Base-by-base conservation (phyloP, 1,140 invertebrate species). In the Papilio aristodemus region DNA sequence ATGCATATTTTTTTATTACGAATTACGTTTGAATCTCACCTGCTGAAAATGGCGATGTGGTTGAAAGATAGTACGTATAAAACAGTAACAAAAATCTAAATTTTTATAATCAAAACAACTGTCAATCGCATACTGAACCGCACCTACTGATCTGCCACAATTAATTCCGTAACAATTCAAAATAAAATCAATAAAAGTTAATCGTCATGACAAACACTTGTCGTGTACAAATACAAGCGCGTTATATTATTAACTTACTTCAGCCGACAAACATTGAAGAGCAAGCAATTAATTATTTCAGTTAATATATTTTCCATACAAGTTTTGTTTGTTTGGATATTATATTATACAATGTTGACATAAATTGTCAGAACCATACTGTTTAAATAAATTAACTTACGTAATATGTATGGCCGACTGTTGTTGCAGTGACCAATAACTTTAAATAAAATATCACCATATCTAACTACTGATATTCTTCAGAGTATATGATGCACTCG, bases 221-320 rank as follows among this genome's bases (percentile, higher is more conserved):
- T 9, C 10, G 19, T 17, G 11, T 0, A 14, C 41, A 43, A 43
- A 43, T 19, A 54, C 46, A 54, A 22, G 3, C 8, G 46, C 10
- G 46, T 54, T 54, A 25, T 19, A 22, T 54, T 54, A 54, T 22
- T 54, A 54, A 54, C 41, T 43, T 43, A 43, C 46, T 54, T 54
- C 46, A 54, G 19, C 46, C 9, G 4, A 54, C 46, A 54, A 54
- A 54, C 19, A 54, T 54, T 22, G 11, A 54, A 54, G 46, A 5
- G 46, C 46, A 54, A 54, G 22, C 19, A 54, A 32, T 32, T 32
- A 32, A 32, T 3, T 32, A 32, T 32, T 32, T 32, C 2, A 54
- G 46, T 54, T 25, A 11, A 54, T 22, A 54, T 22, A 22, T 22
- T 54, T 54, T 54, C 10, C 46, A 46, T 46, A 25, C 22, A 39